phyloP scores from a whole-genome alignment of 2,888 invertebrate species.

The Pomacea canaliculata region DNA sequence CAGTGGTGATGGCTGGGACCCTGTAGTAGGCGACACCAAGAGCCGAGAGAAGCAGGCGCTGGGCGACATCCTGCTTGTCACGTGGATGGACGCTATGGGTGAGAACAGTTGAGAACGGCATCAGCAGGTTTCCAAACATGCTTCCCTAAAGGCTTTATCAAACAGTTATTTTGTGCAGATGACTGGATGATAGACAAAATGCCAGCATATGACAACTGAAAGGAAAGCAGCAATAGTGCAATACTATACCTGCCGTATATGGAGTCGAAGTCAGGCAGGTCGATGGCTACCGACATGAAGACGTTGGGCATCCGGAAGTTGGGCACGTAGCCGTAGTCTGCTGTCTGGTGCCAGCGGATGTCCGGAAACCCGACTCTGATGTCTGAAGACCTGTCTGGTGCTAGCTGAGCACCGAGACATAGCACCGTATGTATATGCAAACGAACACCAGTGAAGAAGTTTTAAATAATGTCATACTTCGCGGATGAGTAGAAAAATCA shows the following conservation, averaged over 20 bases:
- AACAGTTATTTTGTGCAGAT: too few species aligned
- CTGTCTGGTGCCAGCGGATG: constrained; percentile 65
- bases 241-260: constrained; percentile 23
- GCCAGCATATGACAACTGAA: too few species aligned
- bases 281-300: constrained; percentile 57
- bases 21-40: constrained; percentile 55
- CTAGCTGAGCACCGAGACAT: constrained; percentile 27
- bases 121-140: too few species aligned
- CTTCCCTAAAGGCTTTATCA: too few species aligned
- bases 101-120: too few species aligned
- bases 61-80: constrained; percentile 57
- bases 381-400: constrained; percentile 9
- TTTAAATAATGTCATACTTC: too few species aligned
- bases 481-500: too few species aligned
- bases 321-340: constrained; percentile 57
- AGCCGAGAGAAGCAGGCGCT: constrained; percentile 52
- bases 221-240: neutral
- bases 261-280: constrained; percentile 36
- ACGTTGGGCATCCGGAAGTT: constrained; percentile 49
- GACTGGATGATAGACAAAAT: too few species aligned
- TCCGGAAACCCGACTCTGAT: constrained; percentile 47
- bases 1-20: neutral
- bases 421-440: too few species aligned
- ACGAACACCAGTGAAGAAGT: too few species aligned
- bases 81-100: constrained; percentile 54